Base-by-base conservation (phyloP, 92 coral and sea anemone genomes). In the Ricordea florida region DNA sequence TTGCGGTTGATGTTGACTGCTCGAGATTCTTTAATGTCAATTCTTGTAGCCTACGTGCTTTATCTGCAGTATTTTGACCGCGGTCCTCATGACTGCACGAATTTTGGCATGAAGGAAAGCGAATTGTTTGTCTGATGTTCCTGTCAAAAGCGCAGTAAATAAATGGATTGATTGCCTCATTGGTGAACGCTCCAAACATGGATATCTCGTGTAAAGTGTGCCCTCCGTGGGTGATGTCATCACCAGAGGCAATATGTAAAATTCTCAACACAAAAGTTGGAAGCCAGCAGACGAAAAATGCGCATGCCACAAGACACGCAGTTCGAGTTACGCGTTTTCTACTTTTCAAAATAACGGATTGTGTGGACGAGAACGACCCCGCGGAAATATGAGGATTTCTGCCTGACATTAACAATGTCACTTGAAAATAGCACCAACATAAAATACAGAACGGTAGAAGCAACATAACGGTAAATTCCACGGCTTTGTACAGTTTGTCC, bases 141-240 rank as follows among this genome's bases (percentile, higher is more conserved):
- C 33, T 22, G 5, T 72, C 79, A 52, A 57, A 72, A 3, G 69
- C 67, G 17, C 79, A 72, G 75, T 91, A 91, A 25, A 91, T 34
- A 8, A 91, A 35, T 0, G 97, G 97, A 62, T 87, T 91, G 4
- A 91, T 24, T 18, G 87, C 87, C 61, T 91, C 92, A 38, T 87
- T 91, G 33, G 79, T n/a, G 30, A 80, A 91, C 1, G 93, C 66
- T 75, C 85, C 88, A 53, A 87, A 91, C 44, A 91, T 78, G 0
- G 97, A 74, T 15, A 87, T 65, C 38, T 91, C 97, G 31, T 87
- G 75, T 1, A 83, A 20, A 30, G 70, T 53, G 3, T 84, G 58
- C 18, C 82, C 30, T 10, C 93, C 52, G 29, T 79, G 83, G 21
- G 83, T 70, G 4, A 14, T 14, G 3, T 60, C 69, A 0, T 85